Conservation (phyloP, 92 coral and sea anemone genomes). For the Phenganax subtilis region DNA sequence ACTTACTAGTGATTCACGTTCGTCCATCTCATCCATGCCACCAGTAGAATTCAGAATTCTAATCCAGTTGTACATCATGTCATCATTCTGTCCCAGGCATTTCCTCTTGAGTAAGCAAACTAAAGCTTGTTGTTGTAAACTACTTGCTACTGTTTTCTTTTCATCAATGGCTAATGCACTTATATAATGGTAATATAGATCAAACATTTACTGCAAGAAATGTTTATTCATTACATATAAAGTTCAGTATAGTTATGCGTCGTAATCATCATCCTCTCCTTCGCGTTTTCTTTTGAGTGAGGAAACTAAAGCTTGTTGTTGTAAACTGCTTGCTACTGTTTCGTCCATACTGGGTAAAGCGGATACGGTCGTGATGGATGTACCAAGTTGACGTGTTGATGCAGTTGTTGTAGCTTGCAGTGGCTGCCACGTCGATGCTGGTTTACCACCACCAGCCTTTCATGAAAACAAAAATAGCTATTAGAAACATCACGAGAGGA, state of each 20-base stretch:
- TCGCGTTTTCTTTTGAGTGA: constrained; percentile 89
- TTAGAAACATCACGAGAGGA: neutral
- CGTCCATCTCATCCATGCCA: no score
- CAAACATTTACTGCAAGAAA: no score
- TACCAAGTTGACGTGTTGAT: constrained; percentile 15
- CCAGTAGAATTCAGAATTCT: no score
- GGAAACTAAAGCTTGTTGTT: constrained; percentile 80
- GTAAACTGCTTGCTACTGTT: constrained; percentile 84
- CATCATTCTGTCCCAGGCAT: constrained; percentile 86
- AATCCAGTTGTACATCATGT: constrained; percentile 46
- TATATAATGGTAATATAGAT: no score
- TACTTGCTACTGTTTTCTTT: constrained; percentile 80
- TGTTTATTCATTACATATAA: no score
- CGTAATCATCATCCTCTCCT: constrained; percentile 93
- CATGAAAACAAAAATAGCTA: neutral
- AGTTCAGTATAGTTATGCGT: neutral
- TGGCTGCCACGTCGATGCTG: constrained; percentile 2
- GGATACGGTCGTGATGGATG: constrained; percentile 91
- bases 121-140: constrained; percentile 73
- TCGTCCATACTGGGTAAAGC: constrained; percentile 99
- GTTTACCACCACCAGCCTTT: neutral
- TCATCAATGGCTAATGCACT: no score
- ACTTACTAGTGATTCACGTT: no score
- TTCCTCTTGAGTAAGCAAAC: constrained; percentile 83
- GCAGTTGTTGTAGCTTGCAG: neutral